Percentiles rank a stretch among this genome's conserved stretches.
Evolutionary conservation across 2,113 vertebrate species (phyloP).

Genomic region (Ginglymostoma cirratum): DNA sequence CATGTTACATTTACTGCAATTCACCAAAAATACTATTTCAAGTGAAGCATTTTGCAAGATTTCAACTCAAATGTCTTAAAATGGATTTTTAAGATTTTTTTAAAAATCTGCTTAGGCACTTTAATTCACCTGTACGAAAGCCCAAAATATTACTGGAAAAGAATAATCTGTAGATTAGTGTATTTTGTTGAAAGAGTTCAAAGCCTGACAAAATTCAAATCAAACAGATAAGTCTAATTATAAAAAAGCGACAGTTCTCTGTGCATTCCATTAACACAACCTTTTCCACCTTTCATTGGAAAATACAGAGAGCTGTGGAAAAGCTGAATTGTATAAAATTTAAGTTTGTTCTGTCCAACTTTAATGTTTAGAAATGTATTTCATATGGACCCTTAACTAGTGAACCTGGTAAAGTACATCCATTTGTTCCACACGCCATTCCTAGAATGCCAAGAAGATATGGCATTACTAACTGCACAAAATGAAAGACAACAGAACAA

Average conservation of each 20-base stretch:
- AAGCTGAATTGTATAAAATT: not conserved
- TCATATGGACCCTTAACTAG: not conserved
- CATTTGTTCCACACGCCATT: constrained; percentile 8
- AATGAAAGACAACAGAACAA: constrained; percentile 17
- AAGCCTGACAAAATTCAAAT: not conserved
- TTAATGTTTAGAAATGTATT: not conserved
- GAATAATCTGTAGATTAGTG: not conserved
- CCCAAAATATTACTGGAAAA: constrained; percentile 66
- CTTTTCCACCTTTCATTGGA: not conserved
- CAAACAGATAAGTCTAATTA: not conserved
- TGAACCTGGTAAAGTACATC: not conserved
- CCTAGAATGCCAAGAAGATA: constrained; percentile 24
- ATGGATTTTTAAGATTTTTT: constrained; percentile 71
- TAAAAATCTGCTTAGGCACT: constrained; percentile 70
- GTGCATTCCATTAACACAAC: not conserved
- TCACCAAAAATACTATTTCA: constrained; percentile 70
- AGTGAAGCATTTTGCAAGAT: constrained; percentile 76
- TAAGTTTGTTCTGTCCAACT: not conserved
- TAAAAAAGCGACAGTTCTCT: not conserved
- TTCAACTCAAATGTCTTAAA: constrained; percentile 73
- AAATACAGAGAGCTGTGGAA: not conserved
- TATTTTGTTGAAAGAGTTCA: not conserved
- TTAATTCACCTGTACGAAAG: constrained; percentile 70
- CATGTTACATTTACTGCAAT: constrained; percentile 74
- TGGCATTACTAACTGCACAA: constrained; percentile 4